A percentile compares a stretch with the other conserved stretches of the same genome.
Conservation (phyloP, 2,113 vertebrate genomes). For the Heterotilapia buettikoferi region DNA sequence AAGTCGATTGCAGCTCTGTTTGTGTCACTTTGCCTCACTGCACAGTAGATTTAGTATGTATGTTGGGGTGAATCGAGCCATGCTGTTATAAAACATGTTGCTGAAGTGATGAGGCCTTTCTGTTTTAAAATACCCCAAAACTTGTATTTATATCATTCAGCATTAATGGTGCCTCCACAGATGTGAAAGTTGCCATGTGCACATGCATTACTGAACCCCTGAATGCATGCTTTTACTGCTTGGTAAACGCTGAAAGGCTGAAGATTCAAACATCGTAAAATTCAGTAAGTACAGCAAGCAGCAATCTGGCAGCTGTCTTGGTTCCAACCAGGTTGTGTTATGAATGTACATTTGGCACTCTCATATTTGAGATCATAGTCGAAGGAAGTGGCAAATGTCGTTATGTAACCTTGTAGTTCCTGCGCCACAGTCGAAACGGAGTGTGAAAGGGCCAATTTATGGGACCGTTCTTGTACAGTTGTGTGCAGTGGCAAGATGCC, state of each 20-base stretch:
- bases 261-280: not conserved
- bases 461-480: not conserved
- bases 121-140: not conserved
- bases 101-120: not conserved
- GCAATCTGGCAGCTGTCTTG: not conserved
- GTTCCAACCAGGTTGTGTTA: not conserved
- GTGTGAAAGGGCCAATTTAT: not conserved
- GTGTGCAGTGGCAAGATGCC: not conserved
- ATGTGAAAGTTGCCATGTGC: fast-evolving
- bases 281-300: not conserved
- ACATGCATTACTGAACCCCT: fast-evolving
- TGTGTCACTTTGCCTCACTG: not conserved
- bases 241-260: fast-evolving
- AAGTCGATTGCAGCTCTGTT: not conserved
- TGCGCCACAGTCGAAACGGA: not conserved
- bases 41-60: fast-evolving
- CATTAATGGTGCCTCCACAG: not conserved
- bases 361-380: not conserved
- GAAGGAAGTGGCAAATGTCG: not conserved
- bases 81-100: not conserved
- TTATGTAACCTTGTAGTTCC: not conserved
- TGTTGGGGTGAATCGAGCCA: not conserved
- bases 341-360: fast-evolving
- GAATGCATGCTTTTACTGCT: not conserved
- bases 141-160: not conserved